Conservation (phyloP, 1,140 invertebrate genomes). For the Lerema accius region DNA sequence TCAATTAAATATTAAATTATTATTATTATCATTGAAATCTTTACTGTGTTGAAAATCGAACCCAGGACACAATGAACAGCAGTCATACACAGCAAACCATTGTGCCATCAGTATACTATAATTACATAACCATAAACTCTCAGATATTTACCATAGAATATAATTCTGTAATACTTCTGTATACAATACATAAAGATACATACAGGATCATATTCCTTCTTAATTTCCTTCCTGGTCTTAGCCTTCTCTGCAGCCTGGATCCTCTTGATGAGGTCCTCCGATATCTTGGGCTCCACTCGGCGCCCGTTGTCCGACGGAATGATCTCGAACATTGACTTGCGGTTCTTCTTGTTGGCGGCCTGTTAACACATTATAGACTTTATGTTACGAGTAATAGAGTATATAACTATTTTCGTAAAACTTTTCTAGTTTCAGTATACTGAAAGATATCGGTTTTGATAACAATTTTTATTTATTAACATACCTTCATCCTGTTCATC, state of each 20-base stretch:
- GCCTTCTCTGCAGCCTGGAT: slow-evolving; percentile 87
- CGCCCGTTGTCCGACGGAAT: slow-evolving; percentile 85
- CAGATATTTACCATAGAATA: too few relatives aligned
- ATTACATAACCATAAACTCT: too few relatives aligned
- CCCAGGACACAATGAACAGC: too few relatives aligned
- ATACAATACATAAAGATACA: slow-evolving; percentile 42
- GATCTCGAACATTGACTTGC: slow-evolving; percentile 81
- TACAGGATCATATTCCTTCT: slow-evolving; percentile 82
- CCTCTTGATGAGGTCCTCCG: slow-evolving; percentile 90
- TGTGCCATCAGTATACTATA: too few relatives aligned
- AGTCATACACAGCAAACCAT: too few relatives aligned
- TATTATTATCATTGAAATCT: too few relatives aligned
- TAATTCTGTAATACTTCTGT: too few relatives aligned
- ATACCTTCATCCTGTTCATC: slow-evolving; percentile 67
- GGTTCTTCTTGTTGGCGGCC: slow-evolving; percentile 83
- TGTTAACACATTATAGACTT: slow-evolving; percentile 37
- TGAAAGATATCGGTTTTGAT: too few relatives aligned
- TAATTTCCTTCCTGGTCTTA: slow-evolving; percentile 85
- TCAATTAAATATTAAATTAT: too few relatives aligned
- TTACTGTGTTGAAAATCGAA: too few relatives aligned
- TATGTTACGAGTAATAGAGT: background rate
- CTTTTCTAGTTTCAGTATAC: too few relatives aligned
- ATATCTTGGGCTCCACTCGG: slow-evolving; percentile 89
- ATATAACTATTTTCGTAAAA: background rate
- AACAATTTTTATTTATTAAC: slow-evolving; percentile 4